phyloP scores from a whole-genome alignment of 2,113 vertebrate species.

The Gallinago paraguaiae region DNA sequence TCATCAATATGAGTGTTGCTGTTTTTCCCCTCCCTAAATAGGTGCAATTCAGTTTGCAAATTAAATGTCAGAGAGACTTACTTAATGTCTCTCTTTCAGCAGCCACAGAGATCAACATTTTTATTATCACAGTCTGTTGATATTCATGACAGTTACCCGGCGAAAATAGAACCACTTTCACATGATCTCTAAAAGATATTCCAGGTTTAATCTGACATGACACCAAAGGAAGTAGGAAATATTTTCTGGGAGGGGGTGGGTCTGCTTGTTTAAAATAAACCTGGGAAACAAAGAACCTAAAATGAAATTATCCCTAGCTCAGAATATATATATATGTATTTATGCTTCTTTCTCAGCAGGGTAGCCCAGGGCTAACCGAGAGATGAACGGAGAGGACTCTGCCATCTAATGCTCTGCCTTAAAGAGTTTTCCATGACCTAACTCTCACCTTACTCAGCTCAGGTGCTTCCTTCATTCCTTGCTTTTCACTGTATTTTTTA shows the following conservation, averaged over 20 bases:
- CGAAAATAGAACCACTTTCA: constrained; percentile 17
- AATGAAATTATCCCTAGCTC: not conserved
- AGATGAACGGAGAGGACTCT: not conserved
- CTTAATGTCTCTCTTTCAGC: not conserved
- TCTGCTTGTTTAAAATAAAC: not conserved
- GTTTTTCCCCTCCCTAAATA: not conserved
- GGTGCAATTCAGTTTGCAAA: constrained; percentile 14
- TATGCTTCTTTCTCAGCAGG: not conserved
- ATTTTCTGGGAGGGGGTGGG: not conserved
- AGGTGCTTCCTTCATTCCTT: not conserved
- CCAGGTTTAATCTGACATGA: not conserved
- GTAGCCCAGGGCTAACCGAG: not conserved
- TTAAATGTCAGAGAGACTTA: constrained; percentile 14
- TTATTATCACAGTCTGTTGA: constrained; percentile 20
- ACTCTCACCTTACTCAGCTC: not conserved
- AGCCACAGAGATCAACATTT: constrained; percentile 17
- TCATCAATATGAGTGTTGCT: not conserved
- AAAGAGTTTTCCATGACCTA: not conserved
- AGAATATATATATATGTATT: not conserved
- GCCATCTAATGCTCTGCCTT: not conserved
- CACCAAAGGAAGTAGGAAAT: constrained; percentile 16
- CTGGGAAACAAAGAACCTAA: not conserved
- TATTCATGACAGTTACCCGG: not conserved
- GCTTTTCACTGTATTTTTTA: not conserved
- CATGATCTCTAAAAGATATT: not conserved